phyloP scores from a whole-genome alignment of 2,113 vertebrate genomes.

The Struthidea cinerea region DNA sequence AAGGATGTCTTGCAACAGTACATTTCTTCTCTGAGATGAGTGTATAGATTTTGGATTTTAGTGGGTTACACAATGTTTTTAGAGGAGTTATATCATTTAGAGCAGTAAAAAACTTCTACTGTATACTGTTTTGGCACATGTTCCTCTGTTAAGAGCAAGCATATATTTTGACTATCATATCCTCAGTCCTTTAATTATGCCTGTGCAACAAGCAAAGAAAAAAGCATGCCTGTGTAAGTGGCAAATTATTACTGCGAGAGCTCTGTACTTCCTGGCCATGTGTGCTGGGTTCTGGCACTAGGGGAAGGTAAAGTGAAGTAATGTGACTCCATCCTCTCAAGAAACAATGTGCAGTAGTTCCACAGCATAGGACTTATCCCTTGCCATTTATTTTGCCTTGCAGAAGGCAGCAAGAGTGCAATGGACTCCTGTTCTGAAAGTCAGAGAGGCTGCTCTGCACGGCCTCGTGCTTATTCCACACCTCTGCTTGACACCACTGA shows the following conservation, averaged over 20 bases:
- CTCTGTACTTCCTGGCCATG: neutral
- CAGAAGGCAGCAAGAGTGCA: neutral
- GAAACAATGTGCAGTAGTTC: neutral
- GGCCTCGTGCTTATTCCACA: fast-evolving
- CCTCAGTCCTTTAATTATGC: neutral
- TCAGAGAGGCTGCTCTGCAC: neutral
- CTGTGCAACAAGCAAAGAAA: neutral
- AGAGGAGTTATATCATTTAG: neutral
- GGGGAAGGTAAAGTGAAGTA: neutral
- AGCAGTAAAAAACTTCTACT: neutral
- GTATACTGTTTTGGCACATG: neutral
- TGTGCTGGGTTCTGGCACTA: neutral
- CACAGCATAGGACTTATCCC: neutral
- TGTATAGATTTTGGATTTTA: neutral
- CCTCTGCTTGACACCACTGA: neutral
- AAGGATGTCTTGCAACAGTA: neutral
- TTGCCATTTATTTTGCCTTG: neutral
- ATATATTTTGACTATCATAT: neutral
- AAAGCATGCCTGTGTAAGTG: neutral
- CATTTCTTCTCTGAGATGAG: neutral
- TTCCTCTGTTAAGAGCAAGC: neutral
- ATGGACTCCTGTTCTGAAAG: neutral
- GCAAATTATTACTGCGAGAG: neutral
- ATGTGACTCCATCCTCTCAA: neutral
- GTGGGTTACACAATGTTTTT: neutral